Base-by-base conservation (phyloP, 2,888 invertebrate species). In the Plagiodera versicolora region DNA sequence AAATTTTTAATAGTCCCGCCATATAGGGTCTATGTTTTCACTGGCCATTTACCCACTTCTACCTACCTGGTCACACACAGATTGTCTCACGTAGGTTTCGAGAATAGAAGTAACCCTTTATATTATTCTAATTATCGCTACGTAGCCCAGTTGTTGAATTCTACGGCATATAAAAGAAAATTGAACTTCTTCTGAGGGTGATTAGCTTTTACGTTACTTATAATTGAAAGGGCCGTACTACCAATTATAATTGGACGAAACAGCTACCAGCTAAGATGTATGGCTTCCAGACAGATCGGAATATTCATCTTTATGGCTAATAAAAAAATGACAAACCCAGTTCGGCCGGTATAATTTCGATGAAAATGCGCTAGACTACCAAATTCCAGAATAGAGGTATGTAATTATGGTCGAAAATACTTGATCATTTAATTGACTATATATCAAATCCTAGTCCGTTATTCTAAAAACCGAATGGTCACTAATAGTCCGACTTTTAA, bases 351-450 rank as follows among this genome's bases (percentile, higher is more conserved):
- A 66, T 64, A 68, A 67, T 66, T 67, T 66, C 63, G 64, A 66
- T 63, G 67, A 62, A 68, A 68, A 65, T 63, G 53, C 63, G 67
- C 68, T 67, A 65, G 66, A 69, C 70, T 67, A 63, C 64, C 57
- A 63, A 69, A 66, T 69, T 68, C 64, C 62, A 66, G 68, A 67
- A 67, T 67, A 67, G 67, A 66, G 61, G 66, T 65, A 60, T 69
- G 68, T 70, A 73, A 73, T 73, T 73, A 73, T 66, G 66, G 68
- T 61, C 64, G 39, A 66, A 71, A 71, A 70, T 72, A 71, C 70
- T 71, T 70, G 69, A 69, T 63, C 63, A 65, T 68, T 71, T 72
- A 72, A 74, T 72, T 70, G 72, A 69, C 70, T 68, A 69, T 71
- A 71, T 70, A 73, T 73, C 70, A 70, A 71, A 67, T 63, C 58